A percentile compares a stretch with the other conserved stretches of the same genome.
Evolutionary conservation across 2,888 invertebrate species (phyloP).

Genomic region (Latrodectus elegans): DNA sequence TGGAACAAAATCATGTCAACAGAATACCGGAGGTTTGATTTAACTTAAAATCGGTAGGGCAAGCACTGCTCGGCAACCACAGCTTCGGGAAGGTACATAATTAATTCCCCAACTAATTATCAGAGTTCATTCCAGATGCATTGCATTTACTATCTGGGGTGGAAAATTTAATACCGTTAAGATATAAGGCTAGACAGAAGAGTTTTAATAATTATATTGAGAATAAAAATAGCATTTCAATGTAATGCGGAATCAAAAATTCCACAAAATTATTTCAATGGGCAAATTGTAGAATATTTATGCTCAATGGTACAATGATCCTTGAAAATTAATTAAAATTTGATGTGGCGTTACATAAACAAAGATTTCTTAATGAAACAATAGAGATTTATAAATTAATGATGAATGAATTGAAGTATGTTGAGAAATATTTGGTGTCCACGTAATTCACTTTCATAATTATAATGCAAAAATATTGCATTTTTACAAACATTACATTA

Average conservation of each 20-base stretch:
- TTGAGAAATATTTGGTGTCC: too few species aligned
- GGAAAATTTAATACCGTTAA: conserved; percentile 37
- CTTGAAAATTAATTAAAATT: background rate
- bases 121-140: conserved; percentile 19
- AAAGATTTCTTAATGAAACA: background rate
- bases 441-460: too few species aligned
- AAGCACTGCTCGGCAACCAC: conserved; percentile 15
- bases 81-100: conserved; percentile 22
- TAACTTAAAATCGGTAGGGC: conserved; percentile 22
- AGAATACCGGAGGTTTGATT: conserved; percentile 15
- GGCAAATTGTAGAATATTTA: background rate
- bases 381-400: background rate
- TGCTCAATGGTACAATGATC: too few species aligned
- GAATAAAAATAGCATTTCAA: background rate
- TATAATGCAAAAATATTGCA: too few species aligned
- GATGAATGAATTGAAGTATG: too few species aligned
- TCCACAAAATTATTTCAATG: background rate
- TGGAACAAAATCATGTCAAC: conserved; percentile 5
- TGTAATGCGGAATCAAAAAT: background rate
- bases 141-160: conserved; percentile 20
- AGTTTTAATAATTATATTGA: background rate
- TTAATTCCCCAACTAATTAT: conserved; percentile 47
- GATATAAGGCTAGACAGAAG: conserved; percentile 6
- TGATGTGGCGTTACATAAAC: background rate
- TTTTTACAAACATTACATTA: too few species aligned